phyloP scores from a whole-genome alignment of 1,140 invertebrate genomes.

The Belonocnema kinseyi region DNA sequence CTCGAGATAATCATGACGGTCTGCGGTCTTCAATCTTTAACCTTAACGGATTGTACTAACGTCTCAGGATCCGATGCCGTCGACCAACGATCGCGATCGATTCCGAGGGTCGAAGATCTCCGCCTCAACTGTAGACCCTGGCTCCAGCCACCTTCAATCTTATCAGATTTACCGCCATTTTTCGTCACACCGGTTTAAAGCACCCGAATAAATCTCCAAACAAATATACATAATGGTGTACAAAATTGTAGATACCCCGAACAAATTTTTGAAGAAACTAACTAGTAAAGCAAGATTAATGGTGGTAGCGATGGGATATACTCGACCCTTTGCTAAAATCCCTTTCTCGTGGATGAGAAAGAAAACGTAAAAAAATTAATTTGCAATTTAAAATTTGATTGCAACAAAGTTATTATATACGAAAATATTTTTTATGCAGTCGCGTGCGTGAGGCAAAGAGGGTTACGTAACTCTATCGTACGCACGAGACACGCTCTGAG shows the following conservation, averaged over 20 bases:
- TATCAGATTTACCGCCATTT: neutral
- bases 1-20: conserved; percentile 33
- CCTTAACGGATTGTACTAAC: conserved; percentile 55
- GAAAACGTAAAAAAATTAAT: too few relatives aligned
- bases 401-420: conserved; percentile 30
- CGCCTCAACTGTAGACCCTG: too few relatives aligned
- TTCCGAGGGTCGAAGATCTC: conserved; percentile 1
- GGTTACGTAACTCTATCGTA: conserved; percentile 53
- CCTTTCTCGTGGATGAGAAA: too few relatives aligned
- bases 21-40: conserved; percentile 50
- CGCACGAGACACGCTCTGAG: conserved; percentile 28
- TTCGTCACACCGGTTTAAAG: conserved; percentile 36
- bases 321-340: too few relatives aligned
- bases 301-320: too few relatives aligned
- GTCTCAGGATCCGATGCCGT: conserved; percentile 35
- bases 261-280: too few relatives aligned
- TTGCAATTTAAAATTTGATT: conserved; percentile 9
- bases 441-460: conserved; percentile 4
- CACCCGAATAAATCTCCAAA: conserved; percentile 38
- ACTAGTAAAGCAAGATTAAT: too few relatives aligned
- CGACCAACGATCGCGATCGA: conserved; percentile 2
- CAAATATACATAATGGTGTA: neutral
- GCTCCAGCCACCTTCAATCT: neutral
- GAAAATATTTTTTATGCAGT: conserved; percentile 23
- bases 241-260: too few relatives aligned